Percentiles rank a stretch among this genome's conserved stretches.
Evolutionary conservation across 2,888 invertebrate species (phyloP).

Genomic region (Drosophila kokeensis): DNA sequence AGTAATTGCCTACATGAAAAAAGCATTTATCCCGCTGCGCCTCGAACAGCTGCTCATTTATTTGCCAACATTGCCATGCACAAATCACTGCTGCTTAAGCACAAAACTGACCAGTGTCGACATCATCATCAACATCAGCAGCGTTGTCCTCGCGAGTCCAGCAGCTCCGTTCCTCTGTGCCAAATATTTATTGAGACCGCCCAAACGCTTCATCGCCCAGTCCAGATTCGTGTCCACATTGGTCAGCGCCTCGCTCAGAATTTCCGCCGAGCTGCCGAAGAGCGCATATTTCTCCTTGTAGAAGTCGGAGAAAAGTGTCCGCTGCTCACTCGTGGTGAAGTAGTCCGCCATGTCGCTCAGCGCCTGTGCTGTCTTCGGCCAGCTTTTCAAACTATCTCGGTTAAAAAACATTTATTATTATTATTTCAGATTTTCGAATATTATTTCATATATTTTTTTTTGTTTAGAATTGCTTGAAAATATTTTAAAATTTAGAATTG

Average conservation of each 20-base stretch:
- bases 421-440: constrained; percentile 20
- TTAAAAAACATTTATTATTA: not conserved
- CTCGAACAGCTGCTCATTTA: constrained; percentile 30
- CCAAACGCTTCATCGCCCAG: constrained; percentile 77
- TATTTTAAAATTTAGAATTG: not conserved
- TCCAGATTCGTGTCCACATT: constrained; percentile 74
- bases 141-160: constrained; percentile 15
- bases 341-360: constrained; percentile 68
- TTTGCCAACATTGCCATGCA: constrained; percentile 16
- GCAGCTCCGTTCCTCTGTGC: constrained; percentile 51
- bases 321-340: constrained; percentile 72
- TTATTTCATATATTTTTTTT: not conserved
- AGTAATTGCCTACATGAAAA: constrained; percentile 76
- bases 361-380: constrained; percentile 63
- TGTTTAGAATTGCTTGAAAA: not conserved
- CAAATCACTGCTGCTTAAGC: constrained; percentile 43
- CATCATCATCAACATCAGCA: constrained; percentile 27
- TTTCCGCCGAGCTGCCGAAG: constrained; percentile 60
- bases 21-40: constrained; percentile 71
- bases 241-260: constrained; percentile 61
- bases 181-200: constrained; percentile 62
- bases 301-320: constrained; percentile 57
- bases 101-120: constrained; percentile 31
- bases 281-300: constrained; percentile 38
- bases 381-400: constrained; percentile 64